Conservation (phyloP, 2,797 vertebrate species). For the Characodon lateralis region DNA sequence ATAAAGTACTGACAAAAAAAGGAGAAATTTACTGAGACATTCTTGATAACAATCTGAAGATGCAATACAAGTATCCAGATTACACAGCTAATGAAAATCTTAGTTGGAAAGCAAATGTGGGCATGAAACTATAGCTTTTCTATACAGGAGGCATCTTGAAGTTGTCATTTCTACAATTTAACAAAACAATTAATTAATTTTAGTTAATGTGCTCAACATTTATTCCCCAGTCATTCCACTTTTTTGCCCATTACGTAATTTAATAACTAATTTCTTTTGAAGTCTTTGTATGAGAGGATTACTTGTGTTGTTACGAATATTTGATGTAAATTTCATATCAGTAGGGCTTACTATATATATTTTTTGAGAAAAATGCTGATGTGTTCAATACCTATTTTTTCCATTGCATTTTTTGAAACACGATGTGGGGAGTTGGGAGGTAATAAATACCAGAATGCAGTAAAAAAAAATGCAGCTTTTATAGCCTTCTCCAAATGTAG, state of each 20-base stretch:
- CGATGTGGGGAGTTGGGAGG: slow-evolving; percentile 4
- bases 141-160: too few relatives aligned
- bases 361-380: background rate
- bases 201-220: too few relatives aligned
- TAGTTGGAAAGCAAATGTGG: background rate
- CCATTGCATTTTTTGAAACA: slow-evolving; percentile 10
- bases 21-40: background rate
- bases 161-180: too few relatives aligned
- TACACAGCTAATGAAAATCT: background rate
- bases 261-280: background rate
- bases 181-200: too few relatives aligned
- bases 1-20: background rate
- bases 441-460: background rate
- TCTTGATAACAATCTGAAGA: background rate
- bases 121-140: too few relatives aligned
- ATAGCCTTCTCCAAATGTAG: too few relatives aligned
- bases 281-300: background rate
- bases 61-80: background rate
- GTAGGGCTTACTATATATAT: background rate
- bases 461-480: too few relatives aligned
- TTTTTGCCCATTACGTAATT: background rate
- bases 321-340: background rate
- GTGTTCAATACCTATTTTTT: background rate
- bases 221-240: background rate
- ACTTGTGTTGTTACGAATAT: background rate